Evolutionary conservation across 2,888 invertebrate species (phyloP), one percentile per base, ranked within the genome.

Genomic region (Liopterus haemorrhoidalis): DNA sequence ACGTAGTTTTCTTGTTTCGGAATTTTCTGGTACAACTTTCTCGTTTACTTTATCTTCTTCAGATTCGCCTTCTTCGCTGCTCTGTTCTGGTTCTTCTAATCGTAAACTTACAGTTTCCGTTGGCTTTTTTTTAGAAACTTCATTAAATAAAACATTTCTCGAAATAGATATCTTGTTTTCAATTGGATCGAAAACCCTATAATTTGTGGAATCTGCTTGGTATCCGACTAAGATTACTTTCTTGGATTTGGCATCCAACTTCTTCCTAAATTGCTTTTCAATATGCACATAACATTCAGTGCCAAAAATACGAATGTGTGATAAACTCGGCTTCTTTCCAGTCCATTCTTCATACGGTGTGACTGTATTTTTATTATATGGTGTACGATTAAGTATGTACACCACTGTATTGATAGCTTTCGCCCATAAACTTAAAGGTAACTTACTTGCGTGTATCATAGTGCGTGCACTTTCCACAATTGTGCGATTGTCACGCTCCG

Each of bases 401-500:
- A 48, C 49, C 20, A 56, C 52, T 16, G 58, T 56, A 15, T 46
- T 47, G 5, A 58, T 55, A 15, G 61, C 63, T 46, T 66, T 61
- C 16, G 57, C 58, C 62, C 63, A 65, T 27, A 59, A 50, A 15
- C 33, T 20, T 5, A 51, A 40, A 1, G 51, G 52, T 24, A 63
- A 32, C 5, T 54, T 38, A 11, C 52, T 49, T 16, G 55, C 46
- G 4, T 46, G 25, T 11, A 63, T 14, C 56, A 63, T 58, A 2
- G 59, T 49, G 30, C 57, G 49, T 9, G 60, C 58, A 30, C 48
- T 47, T 41, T 63, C 61, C 8, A 59, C 54, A 9, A 62, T 39
- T 5, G 60, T 59, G 12, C 59, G 25, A 33, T 55, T 61, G 37
- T 59, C 56, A n/a, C 59, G 32, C 39, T 64, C 62, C 6, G 56